Percentiles rank a stretch among this genome's conserved stretches.
phyloP scores from a whole-genome alignment of 1,140 invertebrate genomes.

The Drosophila obscura region DNA sequence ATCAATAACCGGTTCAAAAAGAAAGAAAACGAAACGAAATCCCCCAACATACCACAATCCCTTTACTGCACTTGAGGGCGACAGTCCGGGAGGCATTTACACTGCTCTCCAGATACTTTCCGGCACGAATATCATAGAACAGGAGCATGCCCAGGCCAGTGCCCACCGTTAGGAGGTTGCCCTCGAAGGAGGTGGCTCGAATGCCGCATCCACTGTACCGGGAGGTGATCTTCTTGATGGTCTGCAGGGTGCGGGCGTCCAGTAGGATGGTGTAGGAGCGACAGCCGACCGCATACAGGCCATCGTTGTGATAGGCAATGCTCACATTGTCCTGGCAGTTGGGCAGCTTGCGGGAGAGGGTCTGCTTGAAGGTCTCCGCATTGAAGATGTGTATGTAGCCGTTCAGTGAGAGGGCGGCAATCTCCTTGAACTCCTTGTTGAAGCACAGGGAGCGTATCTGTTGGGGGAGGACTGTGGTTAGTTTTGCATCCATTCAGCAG shows the following conservation, averaged over 20 bases:
- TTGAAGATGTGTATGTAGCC: conserved; percentile 97
- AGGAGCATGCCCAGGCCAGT: conserved; percentile 95
- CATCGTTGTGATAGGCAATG: conserved; percentile 91
- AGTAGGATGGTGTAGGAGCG: conserved; percentile 95
- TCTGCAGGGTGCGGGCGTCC: conserved; percentile 93
- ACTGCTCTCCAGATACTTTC: conserved; percentile 95
- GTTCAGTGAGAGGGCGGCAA: conserved; percentile 96
- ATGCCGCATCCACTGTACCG: conserved; percentile 94
- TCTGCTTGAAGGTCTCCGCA: conserved; percentile 93
- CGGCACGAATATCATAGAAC: conserved; percentile 96
- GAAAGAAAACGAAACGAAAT: not conserved
- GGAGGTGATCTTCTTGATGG: conserved; percentile 88
- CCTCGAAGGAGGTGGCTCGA: conserved; percentile 94
- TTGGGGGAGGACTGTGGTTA: too few relatives aligned
- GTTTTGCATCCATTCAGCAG: too few relatives aligned
- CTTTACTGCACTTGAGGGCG: conserved; percentile 93
- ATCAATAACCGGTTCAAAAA: conserved; percentile 37
- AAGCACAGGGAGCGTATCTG: conserved; percentile 94
- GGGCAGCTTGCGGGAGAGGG: conserved; percentile 92
- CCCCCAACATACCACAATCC: conserved; percentile 91
- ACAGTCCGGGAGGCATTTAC: conserved; percentile 94
- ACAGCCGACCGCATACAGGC: conserved; percentile 96
- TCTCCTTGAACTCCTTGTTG: conserved; percentile 93
- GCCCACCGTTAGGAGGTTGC: conserved; percentile 95
- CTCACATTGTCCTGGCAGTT: conserved; percentile 97